Evolutionary conservation across 2,888 invertebrate species (phyloP).

Genomic region (Pseudoips prasinana): DNA sequence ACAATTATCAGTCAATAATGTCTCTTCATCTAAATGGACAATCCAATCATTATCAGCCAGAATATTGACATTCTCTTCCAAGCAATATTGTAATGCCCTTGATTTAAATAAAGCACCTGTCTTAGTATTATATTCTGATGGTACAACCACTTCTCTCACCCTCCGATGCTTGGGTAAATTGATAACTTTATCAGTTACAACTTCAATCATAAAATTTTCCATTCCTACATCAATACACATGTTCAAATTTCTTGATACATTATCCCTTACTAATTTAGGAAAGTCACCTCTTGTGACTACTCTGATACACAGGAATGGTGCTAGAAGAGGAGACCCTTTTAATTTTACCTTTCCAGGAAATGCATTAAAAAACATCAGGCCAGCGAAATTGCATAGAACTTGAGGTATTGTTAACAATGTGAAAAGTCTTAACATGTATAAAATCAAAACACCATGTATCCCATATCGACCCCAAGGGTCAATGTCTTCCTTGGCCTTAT

Average conservation of each 20-base stretch:
- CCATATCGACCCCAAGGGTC: slow-evolving; percentile 94
- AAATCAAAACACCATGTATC: slow-evolving; percentile 85
- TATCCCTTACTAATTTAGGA: slow-evolving; percentile 93
- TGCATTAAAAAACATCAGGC: slow-evolving; percentile 94
- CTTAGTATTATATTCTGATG: slow-evolving; percentile 91
- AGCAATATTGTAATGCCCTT: slow-evolving; percentile 96
- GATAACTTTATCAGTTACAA: slow-evolving; percentile 95
- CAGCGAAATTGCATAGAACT: slow-evolving; percentile 93
- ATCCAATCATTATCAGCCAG: slow-evolving; percentile 96
- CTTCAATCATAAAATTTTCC: slow-evolving; percentile 97
- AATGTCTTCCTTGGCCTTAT: slow-evolving; percentile 80
- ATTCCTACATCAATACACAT: slow-evolving; percentile 94
- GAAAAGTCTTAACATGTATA: slow-evolving; percentile 90
- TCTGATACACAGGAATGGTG: slow-evolving; percentile 96
- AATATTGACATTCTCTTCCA: slow-evolving; percentile 94
- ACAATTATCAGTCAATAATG: slow-evolving; percentile 95
- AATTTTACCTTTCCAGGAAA: slow-evolving; percentile 95
- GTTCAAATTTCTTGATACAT: slow-evolving; percentile 93
- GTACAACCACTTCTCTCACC: slow-evolving; percentile 94
- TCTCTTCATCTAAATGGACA: slow-evolving; percentile 98
- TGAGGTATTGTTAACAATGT: slow-evolving; percentile 94
- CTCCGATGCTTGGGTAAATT: slow-evolving; percentile 89
- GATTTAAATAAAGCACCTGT: slow-evolving; percentile 97
- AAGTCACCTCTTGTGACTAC: slow-evolving; percentile 97
- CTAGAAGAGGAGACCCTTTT: slow-evolving; percentile 94